A percentile compares a stretch with the other conserved stretches of the same genome.
These are phyloP conservation scores for Gallinago paraguaiae DNA, from an alignment of 2,113 vertebrate genomes.

Conservation along the genomic window DNA sequence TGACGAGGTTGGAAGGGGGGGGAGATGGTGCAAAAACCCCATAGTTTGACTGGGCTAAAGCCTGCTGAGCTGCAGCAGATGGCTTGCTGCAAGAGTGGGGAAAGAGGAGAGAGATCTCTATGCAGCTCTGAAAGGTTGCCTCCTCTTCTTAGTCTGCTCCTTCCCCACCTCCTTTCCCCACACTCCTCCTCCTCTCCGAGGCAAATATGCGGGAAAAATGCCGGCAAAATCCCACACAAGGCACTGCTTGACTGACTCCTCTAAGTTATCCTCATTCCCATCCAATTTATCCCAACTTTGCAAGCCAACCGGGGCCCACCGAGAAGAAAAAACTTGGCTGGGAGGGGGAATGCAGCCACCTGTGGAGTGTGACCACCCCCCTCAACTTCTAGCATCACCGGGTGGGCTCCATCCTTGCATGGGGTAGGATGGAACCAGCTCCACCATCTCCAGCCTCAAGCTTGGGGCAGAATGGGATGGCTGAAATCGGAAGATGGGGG, in stretches of 20 bases:
- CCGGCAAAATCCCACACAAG: constrained; percentile 55
- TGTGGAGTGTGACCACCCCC: neutral
- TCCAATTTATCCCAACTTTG: constrained; percentile 32
- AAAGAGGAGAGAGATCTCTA: constrained; percentile 62
- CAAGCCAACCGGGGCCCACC: neutral
- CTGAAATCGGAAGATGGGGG: neutral
- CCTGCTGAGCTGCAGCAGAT: constrained; percentile 63
- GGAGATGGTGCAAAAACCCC: neutral
- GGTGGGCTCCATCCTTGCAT: neutral
- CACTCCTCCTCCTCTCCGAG: constrained; percentile 58
- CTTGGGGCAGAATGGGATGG: neutral
- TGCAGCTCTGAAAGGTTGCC: constrained; percentile 60
- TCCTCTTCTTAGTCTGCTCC: constrained; percentile 69
- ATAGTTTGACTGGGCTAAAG: constrained; percentile 25
- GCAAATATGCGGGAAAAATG: constrained; percentile 29
- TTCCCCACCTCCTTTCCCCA: constrained; percentile 63
- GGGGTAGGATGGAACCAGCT: accelerated
- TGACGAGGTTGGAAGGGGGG: neutral
- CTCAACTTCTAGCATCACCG: too few species aligned
- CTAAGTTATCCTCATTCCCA: neutral
- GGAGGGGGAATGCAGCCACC: neutral
- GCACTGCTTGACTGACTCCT: constrained; percentile 23
- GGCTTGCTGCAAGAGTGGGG: constrained; percentile 48
- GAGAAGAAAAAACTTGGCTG: neutral
- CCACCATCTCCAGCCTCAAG: neutral